Evolutionary conservation across 2,888 invertebrate species (phyloP).

Genomic region (Norana najaformis): DNA sequence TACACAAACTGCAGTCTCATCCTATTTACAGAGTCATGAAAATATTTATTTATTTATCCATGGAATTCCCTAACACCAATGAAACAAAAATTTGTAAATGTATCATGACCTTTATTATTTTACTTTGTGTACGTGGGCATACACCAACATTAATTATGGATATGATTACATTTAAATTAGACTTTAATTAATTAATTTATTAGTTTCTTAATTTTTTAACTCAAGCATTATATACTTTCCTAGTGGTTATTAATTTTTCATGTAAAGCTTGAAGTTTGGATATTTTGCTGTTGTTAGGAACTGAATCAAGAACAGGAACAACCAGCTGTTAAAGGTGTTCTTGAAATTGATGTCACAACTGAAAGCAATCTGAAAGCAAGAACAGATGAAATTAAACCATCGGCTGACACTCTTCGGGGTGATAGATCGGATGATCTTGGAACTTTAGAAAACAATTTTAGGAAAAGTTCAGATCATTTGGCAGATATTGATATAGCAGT

Average conservation of each 20-base stretch:
- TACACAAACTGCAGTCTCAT: background rate
- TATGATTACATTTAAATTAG: background rate
- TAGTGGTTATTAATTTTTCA: background rate
- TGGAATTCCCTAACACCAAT: background rate
- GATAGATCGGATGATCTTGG: constrained; percentile 4
- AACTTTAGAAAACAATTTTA: background rate
- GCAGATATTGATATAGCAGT: background rate
- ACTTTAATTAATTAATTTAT: background rate
- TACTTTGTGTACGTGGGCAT: no score
- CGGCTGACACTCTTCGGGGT: background rate
- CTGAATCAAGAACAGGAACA: background rate
- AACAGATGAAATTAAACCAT: background rate
- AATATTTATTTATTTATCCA: background rate
- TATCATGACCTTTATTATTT: no score
- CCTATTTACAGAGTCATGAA: background rate
- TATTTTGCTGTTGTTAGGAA: background rate
- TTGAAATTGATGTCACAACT: background rate
- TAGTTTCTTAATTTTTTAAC: background rate
- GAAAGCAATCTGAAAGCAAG: background rate
- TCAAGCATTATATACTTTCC: background rate
- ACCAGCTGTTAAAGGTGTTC: background rate
- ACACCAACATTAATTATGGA: no score
- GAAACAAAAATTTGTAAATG: background rate
- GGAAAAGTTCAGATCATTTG: background rate
- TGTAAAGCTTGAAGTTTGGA: background rate